A percentile compares a stretch with the other conserved stretches of the same genome.
Conservation (phyloP, 1,140 invertebrate genomes). For the Oncopeltus fasciatus region DNA sequence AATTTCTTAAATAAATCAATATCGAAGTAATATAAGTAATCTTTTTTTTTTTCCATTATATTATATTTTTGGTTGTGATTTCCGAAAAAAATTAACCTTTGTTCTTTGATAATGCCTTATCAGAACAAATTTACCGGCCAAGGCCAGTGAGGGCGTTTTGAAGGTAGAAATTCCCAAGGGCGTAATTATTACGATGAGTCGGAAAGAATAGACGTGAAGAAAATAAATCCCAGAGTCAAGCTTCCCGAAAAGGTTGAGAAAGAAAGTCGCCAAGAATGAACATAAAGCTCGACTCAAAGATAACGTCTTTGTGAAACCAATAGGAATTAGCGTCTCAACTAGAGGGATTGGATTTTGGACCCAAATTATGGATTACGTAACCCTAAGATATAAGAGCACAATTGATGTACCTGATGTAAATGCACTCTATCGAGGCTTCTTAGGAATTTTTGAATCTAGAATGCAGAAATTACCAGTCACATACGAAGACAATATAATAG, state of each 20-base stretch:
- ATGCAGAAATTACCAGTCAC: neutral
- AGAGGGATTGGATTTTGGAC: neutral
- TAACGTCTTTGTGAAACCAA: neutral
- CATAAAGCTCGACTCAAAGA: neutral
- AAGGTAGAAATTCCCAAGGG: neutral
- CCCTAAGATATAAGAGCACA: neutral
- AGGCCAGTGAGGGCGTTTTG: neutral
- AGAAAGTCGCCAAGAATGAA: neutral
- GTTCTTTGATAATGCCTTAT: neutral
- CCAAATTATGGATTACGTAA: neutral
- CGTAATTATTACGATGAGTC: neutral
- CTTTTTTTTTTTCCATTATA: too few relatives aligned
- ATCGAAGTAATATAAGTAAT: too few relatives aligned
- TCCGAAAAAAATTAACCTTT: neutral
- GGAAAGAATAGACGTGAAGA: neutral
- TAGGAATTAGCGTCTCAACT: neutral
- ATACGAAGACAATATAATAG: neutral
- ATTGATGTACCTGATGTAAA: neutral
- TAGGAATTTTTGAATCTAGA: neutral
- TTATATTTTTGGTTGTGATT: neutral
- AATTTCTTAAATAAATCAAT: too few relatives aligned
- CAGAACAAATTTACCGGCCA: neutral
- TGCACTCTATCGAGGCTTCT: neutral
- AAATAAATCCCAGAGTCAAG: neutral
- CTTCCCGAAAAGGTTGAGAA: neutral